Conservation (phyloP, 2,797 vertebrate genomes). For the Octomys mimax region DNA sequence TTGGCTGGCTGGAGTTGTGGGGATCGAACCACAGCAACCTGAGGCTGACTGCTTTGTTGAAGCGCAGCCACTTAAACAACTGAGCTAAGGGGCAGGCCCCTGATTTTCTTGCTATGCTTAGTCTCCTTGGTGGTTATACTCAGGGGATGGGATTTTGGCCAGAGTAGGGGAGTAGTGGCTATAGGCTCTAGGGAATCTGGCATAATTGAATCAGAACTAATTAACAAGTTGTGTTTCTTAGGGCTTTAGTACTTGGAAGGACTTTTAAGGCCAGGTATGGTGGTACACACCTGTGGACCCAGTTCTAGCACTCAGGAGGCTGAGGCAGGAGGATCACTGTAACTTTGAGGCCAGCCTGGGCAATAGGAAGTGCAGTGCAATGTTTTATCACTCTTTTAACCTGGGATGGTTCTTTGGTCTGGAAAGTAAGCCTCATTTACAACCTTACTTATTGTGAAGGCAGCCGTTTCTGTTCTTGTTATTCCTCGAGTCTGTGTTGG, state of each 20-base stretch:
- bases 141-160: background rate
- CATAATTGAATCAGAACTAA: constrained; percentile 52
- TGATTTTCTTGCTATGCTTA: constrained; percentile 29
- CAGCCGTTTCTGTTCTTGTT: background rate
- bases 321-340: too few species aligned
- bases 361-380: background rate
- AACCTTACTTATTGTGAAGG: constrained; percentile 29
- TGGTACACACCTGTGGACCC: too few species aligned
- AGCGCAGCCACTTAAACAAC: too few species aligned
- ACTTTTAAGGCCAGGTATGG: too few species aligned
- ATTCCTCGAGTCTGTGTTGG: background rate
- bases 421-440: constrained; percentile 14
- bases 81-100: too few species aligned
- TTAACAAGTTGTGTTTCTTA: constrained; percentile 49
- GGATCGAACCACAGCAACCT: too few species aligned
- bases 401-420: constrained; percentile 48
- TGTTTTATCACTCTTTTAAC: constrained; percentile 46
- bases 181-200: background rate
- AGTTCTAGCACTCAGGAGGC: too few species aligned
- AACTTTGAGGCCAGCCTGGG: too few species aligned
- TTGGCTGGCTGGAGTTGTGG: too few species aligned
- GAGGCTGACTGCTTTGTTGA: too few species aligned
- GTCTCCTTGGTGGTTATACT: constrained; percentile 33
- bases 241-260: constrained; percentile 40
- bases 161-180: background rate